phyloP scores from a whole-genome alignment of 2,113 vertebrate species.

The Vimba vimba region DNA sequence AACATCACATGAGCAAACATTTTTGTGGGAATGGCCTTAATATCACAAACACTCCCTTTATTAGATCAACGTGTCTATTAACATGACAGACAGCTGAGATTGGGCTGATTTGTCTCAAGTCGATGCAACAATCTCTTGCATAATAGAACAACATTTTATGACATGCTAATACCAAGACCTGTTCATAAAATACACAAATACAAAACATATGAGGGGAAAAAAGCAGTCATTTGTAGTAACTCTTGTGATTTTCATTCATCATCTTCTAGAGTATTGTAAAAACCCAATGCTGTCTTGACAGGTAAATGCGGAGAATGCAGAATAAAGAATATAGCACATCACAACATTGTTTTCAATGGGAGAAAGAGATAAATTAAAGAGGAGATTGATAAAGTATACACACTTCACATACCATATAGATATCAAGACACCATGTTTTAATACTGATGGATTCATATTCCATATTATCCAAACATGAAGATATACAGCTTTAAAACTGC shows the following conservation, averaged over 20 bases:
- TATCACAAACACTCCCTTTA: slow-evolving; percentile 40
- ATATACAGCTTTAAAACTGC: not conserved
- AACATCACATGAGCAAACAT: slow-evolving; percentile 44
- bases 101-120: slow-evolving; percentile 49
- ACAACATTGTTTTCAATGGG: slow-evolving; percentile 32
- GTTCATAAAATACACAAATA: slow-evolving; percentile 48
- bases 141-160: slow-evolving; percentile 51
- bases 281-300: slow-evolving; percentile 28
- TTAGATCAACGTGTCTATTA: slow-evolving; percentile 35
- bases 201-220: slow-evolving; percentile 23
- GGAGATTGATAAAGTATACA: slow-evolving; percentile 43
- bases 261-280: slow-evolving; percentile 27
- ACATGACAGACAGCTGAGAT: slow-evolving; percentile 47
- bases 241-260: slow-evolving; percentile 34
- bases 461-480: slow-evolving; percentile 17
- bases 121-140: slow-evolving; percentile 51
- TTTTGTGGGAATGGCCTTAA: slow-evolving; percentile 42
- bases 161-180: slow-evolving; percentile 57
- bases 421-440: slow-evolving; percentile 39
- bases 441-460: slow-evolving; percentile 36
- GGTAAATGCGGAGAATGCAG: slow-evolving; percentile 29
- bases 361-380: slow-evolving; percentile 28
- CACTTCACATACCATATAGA: slow-evolving; percentile 53
- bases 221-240: slow-evolving; percentile 9
- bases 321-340: slow-evolving; percentile 34